phyloP scores from a whole-genome alignment of 1,140 invertebrate species.

The Asobara japonica region DNA sequence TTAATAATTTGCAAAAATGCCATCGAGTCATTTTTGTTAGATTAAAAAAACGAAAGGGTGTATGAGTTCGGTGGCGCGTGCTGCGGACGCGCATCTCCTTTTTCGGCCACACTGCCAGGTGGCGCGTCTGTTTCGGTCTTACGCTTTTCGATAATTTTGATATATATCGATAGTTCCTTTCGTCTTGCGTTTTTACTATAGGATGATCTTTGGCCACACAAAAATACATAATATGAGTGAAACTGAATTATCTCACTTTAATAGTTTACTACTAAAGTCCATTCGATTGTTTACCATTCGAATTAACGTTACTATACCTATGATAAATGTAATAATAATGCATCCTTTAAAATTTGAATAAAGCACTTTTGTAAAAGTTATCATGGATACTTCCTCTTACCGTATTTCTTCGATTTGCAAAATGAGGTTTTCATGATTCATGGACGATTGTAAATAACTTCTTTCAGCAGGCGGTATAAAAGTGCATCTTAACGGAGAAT shows the following conservation, averaged over 20 bases:
- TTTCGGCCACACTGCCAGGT: too few species aligned
- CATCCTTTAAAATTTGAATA: background rate
- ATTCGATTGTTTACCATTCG: background rate
- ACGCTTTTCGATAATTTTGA: too few species aligned
- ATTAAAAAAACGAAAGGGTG: too few species aligned
- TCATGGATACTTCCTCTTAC: background rate
- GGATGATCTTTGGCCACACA: too few species aligned
- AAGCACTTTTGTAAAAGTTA: constrained; percentile 14
- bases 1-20: too few species aligned
- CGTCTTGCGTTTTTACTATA: too few species aligned
- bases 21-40: too few species aligned
- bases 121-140: too few species aligned
- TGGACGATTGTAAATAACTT: background rate
- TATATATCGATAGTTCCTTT: too few species aligned
- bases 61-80: too few species aligned
- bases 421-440: constrained; percentile 1
- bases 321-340: background rate
- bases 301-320: background rate
- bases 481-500: background rate
- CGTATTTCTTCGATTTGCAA: background rate
- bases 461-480: background rate
- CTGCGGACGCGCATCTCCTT: too few species aligned
- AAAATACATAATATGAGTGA: too few species aligned
- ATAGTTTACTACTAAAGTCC: background rate
- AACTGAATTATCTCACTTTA: background rate